A percentile compares a stretch with the other conserved stretches of the same genome.
phyloP scores from a whole-genome alignment of 2,888 invertebrate species.

The Dicranocentrus wangi region DNA sequence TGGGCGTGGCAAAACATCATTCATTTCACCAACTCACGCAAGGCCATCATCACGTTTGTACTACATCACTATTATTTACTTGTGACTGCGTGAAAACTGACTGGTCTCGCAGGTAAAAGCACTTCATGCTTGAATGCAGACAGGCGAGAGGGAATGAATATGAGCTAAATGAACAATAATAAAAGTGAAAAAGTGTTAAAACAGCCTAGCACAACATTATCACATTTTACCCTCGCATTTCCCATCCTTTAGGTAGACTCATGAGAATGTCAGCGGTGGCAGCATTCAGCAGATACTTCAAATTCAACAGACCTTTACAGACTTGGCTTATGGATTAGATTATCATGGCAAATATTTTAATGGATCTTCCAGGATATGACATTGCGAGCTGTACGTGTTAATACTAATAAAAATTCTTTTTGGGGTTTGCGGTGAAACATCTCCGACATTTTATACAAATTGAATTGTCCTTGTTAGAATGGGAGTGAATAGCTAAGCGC shows the following conservation, averaged over 20 bases:
- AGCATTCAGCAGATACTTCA: too few species aligned
- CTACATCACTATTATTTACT: constrained; percentile 29
- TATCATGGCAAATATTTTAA: constrained; percentile 59
- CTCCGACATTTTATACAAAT: constrained; percentile 36
- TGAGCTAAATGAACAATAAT: constrained; percentile 26
- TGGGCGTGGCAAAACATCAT: constrained; percentile 56
- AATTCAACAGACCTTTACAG: too few species aligned
- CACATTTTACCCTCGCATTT: too few species aligned
- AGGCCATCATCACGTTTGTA: constrained; percentile 40
- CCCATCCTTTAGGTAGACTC: too few species aligned
- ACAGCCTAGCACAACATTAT: too few species aligned
- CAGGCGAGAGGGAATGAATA: constrained; percentile 27
- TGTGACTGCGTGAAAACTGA: background rate
- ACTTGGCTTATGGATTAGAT: constrained; percentile 44
- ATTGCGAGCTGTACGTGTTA: constrained; percentile 31
- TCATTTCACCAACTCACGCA: constrained; percentile 42
- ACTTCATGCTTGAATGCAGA: constrained; percentile 19
- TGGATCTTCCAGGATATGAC: constrained; percentile 35
- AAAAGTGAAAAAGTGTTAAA: too few species aligned
- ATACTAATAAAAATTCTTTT: constrained; percentile 35
- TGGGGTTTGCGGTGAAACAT: constrained; percentile 10
- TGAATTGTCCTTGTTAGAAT: constrained; percentile 42
- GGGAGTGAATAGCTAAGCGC: too few species aligned
- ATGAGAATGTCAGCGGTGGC: too few species aligned
- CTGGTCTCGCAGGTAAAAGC: constrained; percentile 8